Evolutionary conservation across 2,888 invertebrate species (phyloP), one percentile per base, ranked within the genome.

Genomic region (Carterocephalus palaemon): DNA sequence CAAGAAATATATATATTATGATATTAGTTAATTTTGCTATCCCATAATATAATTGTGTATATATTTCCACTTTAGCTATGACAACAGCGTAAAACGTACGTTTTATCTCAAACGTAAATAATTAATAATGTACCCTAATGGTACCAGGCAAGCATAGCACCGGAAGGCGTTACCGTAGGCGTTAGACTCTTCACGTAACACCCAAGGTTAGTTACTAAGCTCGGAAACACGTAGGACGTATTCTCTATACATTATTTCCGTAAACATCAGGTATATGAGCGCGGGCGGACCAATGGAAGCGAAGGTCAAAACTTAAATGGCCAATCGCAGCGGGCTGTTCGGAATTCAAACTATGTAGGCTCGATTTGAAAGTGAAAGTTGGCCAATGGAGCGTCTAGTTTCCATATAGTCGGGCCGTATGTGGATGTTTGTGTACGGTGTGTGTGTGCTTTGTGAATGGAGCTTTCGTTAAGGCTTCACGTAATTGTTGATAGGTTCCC

Each of bases 301-400:
- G 73, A 82, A 82, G 81, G 82, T 82, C 82, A 81, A 63, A 70
- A 62, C 62, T 64, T 52, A 64, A 66, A 53, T 74, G 70, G 56
- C 81, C 79, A 82, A 82, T 78, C 54, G 60, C 55, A 54, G 60
- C 54, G 59, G 64, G 57, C 52, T 51, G 51, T 69, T 56, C 57
- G 79, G 77, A 67, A 83, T 82, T 73, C 73, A 54, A 76, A 82
- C 80, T 81, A 80, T 79, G 84, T 83, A 82, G 81, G 85, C 75
- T 77, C 68, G 59, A 65, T 72, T 59, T 59, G 78, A 81, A 74
- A 84, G 82, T 74, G 82, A 84, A 82, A 84, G 79, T 70, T 58
- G 66, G 57, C 84, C 81, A 85, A 85, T 84, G 59, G 73, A 60
- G 57, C 47, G 59, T 60, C 61, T 56, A 51, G 54, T 52, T 54